Conservation (phyloP, 2,797 vertebrate genomes). For the Triplophysa yarkandensis region DNA sequence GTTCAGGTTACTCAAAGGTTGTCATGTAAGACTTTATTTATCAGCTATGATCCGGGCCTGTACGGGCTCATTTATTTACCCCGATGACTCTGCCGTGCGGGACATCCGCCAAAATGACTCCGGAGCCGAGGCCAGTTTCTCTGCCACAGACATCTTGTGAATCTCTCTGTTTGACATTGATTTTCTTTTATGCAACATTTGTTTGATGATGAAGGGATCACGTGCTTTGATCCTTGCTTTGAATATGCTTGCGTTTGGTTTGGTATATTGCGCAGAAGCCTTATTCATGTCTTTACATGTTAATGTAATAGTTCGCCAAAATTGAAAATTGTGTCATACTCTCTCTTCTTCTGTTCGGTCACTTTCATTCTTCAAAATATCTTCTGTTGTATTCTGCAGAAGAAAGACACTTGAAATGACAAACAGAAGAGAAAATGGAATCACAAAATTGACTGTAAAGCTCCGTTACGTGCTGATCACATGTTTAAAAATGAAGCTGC, state of each 20-base stretch:
- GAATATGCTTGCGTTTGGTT: neutral
- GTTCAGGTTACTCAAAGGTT: neutral
- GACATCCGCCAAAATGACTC: neutral
- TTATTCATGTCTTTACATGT: no score
- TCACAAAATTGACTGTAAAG: no score
- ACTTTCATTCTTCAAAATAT: no score
- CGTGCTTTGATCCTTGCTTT: neutral
- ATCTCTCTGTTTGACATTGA: neutral
- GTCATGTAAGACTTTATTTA: constrained; percentile 9
- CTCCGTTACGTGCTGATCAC: neutral
- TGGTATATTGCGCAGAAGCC: no score
- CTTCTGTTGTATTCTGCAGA: no score
- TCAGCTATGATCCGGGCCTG: constrained; percentile 17
- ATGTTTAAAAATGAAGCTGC: neutral
- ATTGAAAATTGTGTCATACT: no score
- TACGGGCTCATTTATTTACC: constrained; percentile 5
- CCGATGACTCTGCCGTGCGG: neutral
- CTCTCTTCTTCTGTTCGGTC: no score
- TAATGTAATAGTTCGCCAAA: no score
- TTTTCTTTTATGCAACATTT: neutral
- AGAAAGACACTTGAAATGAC: no score
- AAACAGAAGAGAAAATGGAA: no score
- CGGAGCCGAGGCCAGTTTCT: neutral
- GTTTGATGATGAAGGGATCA: neutral
- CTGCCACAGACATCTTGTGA: neutral